Evolutionary conservation across 2,113 vertebrate species (phyloP).

Genomic region (Corythaeola cristata): DNA sequence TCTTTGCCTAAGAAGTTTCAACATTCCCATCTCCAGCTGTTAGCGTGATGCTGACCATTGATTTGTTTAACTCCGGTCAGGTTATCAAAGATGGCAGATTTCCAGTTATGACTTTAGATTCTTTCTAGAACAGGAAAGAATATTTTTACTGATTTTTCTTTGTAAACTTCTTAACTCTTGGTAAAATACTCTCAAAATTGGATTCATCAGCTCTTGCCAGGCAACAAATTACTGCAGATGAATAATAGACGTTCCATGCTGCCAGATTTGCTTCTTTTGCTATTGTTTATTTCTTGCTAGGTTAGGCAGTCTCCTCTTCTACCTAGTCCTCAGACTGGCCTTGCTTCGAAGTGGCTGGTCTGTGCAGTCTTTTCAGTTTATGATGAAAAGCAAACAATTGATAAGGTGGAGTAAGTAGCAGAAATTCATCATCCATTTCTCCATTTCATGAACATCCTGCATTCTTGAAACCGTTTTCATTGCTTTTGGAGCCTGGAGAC

Average conservation of each 20-base stretch:
- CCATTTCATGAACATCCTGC: background rate
- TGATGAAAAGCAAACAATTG: background rate
- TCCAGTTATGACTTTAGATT: background rate
- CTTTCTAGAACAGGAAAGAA: background rate
- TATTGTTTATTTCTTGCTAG: background rate
- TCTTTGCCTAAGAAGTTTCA: background rate
- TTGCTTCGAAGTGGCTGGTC: background rate
- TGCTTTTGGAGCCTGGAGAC: slow-evolving; percentile 27
- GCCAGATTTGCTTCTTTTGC: background rate
- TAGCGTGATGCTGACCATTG: background rate
- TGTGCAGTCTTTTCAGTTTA: background rate
- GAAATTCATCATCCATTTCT: background rate
- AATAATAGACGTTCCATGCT: background rate
- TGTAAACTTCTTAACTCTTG: background rate
- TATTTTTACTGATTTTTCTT: background rate
- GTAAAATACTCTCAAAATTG: background rate
- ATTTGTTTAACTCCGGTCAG: background rate
- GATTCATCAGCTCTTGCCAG: slow-evolving; percentile 13
- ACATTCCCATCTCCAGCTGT: background rate
- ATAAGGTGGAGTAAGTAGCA: background rate
- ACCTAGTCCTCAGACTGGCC: background rate
- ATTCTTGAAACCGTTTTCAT: slow-evolving; percentile 25
- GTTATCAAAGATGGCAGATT: background rate
- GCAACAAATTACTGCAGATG: background rate
- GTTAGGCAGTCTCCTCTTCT: background rate